Percentiles rank a stretch among this genome's conserved stretches.
Evolutionary conservation across 2,888 invertebrate genomes (phyloP).

Genomic region (Folsomia candida): DNA sequence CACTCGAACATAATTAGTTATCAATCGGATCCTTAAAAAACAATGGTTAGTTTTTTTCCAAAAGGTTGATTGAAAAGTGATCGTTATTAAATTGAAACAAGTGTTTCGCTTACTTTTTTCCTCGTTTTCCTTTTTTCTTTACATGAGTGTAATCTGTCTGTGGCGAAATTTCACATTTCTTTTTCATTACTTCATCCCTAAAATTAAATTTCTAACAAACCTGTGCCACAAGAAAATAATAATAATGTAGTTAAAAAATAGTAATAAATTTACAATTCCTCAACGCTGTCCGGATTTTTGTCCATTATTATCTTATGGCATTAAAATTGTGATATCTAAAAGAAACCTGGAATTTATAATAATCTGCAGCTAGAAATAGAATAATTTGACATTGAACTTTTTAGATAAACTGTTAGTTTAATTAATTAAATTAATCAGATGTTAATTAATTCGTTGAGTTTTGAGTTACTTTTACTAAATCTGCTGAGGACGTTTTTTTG

Average conservation of each 20-base stretch:
- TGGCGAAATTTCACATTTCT: neutral
- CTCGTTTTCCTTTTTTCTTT: constrained; percentile 1
- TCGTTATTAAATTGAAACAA: neutral
- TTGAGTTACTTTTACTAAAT: too few relatives aligned
- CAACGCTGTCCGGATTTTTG: neutral
- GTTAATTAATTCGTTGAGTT: too few relatives aligned
- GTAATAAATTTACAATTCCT: neutral
- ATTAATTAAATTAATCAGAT: too few relatives aligned
- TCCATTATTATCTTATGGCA: too few relatives aligned
- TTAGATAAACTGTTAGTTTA: too few relatives aligned
- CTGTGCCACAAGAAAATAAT: too few relatives aligned
- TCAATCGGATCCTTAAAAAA: neutral
- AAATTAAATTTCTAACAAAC: neutral
- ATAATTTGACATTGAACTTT: too few relatives aligned
- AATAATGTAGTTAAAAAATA: neutral
- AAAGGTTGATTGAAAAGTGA: neutral
- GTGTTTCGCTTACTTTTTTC: constrained; percentile 3
- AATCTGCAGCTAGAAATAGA: too few relatives aligned
- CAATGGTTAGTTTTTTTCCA: too few relatives aligned
- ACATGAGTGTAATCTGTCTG: neutral
- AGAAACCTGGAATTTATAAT: too few relatives aligned
- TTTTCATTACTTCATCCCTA: neutral
- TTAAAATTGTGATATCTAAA: too few relatives aligned
- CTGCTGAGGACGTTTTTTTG: too few relatives aligned
- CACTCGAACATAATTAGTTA: constrained; percentile 12